Conservation (phyloP, 2,113 vertebrate genomes). For the Cebidichthys violaceus region DNA sequence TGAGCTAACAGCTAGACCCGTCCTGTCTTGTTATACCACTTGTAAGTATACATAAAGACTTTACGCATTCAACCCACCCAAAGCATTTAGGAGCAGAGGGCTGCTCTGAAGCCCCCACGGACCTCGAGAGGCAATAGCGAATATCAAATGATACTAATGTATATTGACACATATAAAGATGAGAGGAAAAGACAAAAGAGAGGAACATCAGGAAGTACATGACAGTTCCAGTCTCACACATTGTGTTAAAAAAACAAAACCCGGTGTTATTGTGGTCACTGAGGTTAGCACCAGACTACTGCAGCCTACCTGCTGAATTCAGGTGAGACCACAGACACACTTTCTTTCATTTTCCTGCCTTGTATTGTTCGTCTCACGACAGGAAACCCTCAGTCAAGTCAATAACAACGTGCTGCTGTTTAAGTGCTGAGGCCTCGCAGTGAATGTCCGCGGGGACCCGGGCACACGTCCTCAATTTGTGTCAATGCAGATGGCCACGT, state of each 20-base stretch:
- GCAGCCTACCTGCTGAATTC: slow-evolving; percentile 65
- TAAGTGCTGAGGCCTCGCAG: background rate
- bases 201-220: slow-evolving; percentile 5
- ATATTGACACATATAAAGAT: background rate
- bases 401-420: slow-evolving; percentile 56
- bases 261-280: slow-evolving; percentile 76
- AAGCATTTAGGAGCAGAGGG: background rate
- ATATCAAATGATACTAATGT: background rate
- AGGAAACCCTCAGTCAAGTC: slow-evolving; percentile 75
- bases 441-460: background rate
- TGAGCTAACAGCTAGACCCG: background rate
- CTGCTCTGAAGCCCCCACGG: too few species aligned
- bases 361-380: slow-evolving; percentile 63
- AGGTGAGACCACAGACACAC: slow-evolving; percentile 77
- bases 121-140: background rate
- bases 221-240: background rate
- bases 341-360: slow-evolving; percentile 14
- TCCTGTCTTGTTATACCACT: background rate
- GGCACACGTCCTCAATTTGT: background rate
- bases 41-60: background rate
- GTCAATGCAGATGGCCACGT: background rate
- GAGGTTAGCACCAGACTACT: slow-evolving; percentile 54
- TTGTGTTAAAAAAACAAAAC: slow-evolving; percentile 28
- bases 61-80: background rate
- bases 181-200: background rate